Evolutionary conservation across 2,113 vertebrate genomes (phyloP), one percentile per base, ranked within the genome.

Genomic region (Todiramphus saurophagus): DNA sequence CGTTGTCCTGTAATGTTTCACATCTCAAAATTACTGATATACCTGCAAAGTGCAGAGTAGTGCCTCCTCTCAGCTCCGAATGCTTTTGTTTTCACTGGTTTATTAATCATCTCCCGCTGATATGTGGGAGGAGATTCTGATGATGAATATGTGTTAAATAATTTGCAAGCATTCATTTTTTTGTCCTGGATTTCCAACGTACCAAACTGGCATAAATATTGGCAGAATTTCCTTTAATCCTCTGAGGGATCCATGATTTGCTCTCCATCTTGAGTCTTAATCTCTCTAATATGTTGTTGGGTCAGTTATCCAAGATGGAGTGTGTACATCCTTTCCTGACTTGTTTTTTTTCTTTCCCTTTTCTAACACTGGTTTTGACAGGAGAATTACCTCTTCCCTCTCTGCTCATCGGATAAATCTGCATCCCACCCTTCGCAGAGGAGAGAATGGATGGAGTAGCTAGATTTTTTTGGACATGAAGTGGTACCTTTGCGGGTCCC

Each of bases 161-260:
- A 95, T 96, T 94, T 95, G 85, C 94, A 96, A 96, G 92, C 92
- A 90, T 88, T 94, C 51, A 7, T 50, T 79, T 87, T 94, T 93
- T 92, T 89, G 83, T 94, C 77, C 89, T 68, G 74, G 37, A 91
- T 95, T 96, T 94, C 69, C 62, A 16, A 41, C 9, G 66, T 88
- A 93, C 41, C 88, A 92, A 96, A 94, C 94, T 95, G 91, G 85
- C 92, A 96, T 96, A 96, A 96, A 96, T 80, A 97, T 93, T 96
- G 96, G 93, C 94, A 96, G 94, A 84, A 89, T 91, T 94, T 94
- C 87, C 83, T 83, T 69, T 91, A 78, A 90, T 93, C 66, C 92
- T 96, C 93, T 39, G 74, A 91, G 84, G 87, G 63, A 96, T 69
- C 51, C 39, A 48, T 93, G 92, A 68, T 74, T 96, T 31, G 25